These are phyloP conservation scores for Drosophila nigrodunni DNA, from an alignment of 1,140 invertebrate species.

Conservation along the genomic window DNA sequence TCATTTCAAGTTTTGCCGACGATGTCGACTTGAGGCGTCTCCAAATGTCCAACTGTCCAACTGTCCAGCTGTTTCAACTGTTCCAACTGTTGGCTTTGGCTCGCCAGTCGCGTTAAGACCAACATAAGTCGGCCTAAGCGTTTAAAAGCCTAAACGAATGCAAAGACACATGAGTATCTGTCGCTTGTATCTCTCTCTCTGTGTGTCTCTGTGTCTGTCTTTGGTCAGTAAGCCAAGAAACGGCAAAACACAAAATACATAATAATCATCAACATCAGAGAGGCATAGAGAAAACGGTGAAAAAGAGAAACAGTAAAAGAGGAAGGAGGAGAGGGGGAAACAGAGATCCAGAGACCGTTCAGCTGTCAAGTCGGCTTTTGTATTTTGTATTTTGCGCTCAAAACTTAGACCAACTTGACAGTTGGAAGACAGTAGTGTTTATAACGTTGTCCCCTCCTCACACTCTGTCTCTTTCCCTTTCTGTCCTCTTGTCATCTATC, in stretches of 20 bases:
- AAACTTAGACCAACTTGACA: slow-evolving; percentile 81
- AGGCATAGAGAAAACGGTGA: not conserved
- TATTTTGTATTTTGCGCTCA: slow-evolving; percentile 76
- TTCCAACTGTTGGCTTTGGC: slow-evolving; percentile 74
- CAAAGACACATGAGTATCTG: slow-evolving; percentile 49
- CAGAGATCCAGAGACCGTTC: slow-evolving; percentile 54
- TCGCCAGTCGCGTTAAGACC: slow-evolving; percentile 74
- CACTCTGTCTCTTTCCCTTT: not conserved
- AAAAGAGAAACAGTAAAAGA: not conserved
- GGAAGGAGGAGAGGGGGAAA: not conserved
- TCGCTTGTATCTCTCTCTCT: slow-evolving; percentile 17
- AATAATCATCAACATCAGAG: slow-evolving; percentile 73
- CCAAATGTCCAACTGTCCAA: slow-evolving; percentile 62
- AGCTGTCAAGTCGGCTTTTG: slow-evolving; percentile 80
- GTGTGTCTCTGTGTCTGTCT: slow-evolving; percentile 42
- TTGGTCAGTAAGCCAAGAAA: slow-evolving; percentile 55
- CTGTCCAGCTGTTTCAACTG: slow-evolving; percentile 28
- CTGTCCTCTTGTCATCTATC: not conserved
- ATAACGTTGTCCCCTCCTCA: slow-evolving; percentile 56
- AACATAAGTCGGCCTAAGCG: slow-evolving; percentile 81
- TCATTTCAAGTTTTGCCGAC: slow-evolving; percentile 78
- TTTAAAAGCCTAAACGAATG: slow-evolving; percentile 83
- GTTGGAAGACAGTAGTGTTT: slow-evolving; percentile 83
- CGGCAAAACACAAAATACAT: slow-evolving; percentile 64
- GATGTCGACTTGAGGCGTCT: slow-evolving; percentile 66